Evolutionary conservation across 1,140 invertebrate genomes (phyloP).

Genomic region (Drosophila auraria): DNA sequence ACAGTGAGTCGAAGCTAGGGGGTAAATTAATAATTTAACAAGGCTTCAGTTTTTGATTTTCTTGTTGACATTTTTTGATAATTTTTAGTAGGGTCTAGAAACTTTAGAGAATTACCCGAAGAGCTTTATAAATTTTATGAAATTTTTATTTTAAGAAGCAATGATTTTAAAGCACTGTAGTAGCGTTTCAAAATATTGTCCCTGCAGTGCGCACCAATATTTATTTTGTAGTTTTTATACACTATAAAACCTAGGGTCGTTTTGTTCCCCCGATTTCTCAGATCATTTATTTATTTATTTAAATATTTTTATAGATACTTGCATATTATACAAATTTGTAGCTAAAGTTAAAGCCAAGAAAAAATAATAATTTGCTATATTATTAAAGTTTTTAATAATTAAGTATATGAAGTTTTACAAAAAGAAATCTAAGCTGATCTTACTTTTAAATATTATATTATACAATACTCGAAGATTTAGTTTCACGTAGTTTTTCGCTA

Average conservation of each 20-base stretch:
- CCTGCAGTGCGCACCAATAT: conserved; percentile 42
- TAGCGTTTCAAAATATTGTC: conserved; percentile 13
- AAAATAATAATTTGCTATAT: too few species aligned
- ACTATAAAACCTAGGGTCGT: neutral
- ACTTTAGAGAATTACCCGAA: neutral
- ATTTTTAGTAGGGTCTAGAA: neutral
- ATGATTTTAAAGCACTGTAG: conserved; percentile 20
- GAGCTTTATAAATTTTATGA: neutral
- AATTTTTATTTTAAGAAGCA: neutral
- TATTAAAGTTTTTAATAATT: too few species aligned
- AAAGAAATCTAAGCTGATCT: too few species aligned
- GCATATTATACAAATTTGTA: too few species aligned
- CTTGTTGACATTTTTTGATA: neutral
- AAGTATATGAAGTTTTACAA: too few species aligned
- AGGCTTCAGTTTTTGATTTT: neutral
- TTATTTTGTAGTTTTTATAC: conserved; percentile 37
- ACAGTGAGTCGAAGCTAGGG: conserved; percentile 19
- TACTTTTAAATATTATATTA: too few species aligned
- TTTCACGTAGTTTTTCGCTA: too few species aligned
- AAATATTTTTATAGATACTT: too few species aligned
- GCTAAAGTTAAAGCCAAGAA: too few species aligned
- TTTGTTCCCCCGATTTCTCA: neutral
- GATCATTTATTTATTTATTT: neutral
- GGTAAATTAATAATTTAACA: neutral
- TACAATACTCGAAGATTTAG: too few species aligned